Evolutionary conservation across 2,113 vertebrate species (phyloP), one percentile per base, ranked within the genome.

Genomic region (Rostratula benghalensis): DNA sequence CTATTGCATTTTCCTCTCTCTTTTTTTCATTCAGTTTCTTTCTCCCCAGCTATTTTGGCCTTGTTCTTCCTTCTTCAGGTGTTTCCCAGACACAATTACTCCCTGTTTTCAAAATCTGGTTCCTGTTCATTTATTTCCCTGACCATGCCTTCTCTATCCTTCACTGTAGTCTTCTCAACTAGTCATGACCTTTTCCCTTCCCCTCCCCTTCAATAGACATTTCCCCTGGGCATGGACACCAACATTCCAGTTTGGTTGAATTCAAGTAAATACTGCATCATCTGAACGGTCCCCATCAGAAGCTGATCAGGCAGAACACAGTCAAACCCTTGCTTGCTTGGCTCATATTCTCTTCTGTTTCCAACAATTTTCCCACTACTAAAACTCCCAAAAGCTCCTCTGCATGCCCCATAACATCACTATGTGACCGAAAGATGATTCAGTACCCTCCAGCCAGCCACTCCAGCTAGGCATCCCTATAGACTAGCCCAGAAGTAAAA

Each of bases 61-160:
- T 45, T 71, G 20, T 43, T 86, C 79, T 95, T 23, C 61, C 23
- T 92, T 93, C 85, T 96, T 93, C 33, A 90, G 85, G 89, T 95
- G 77, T 61, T 87, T 92, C 81, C 60, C 67, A 67, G 60, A 71
- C 68, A 80, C 39, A 73, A 74, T 94, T 94, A 87, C 63, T 95
- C 46, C 31, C 45, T 31, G 54, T 53, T 94, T 95, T 87, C 73
- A 68, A 95, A 90, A 87, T 27, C 57, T 68, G 33, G 63, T 56
- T 96, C 86, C 76, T 87, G 48, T 82, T 86, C 4, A 73, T 83
- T 90, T 93, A 67, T 89, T 89, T 80, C 15, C 10, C 51, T 51
- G 23, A 46, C 20, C 14, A 10, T 24, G 33, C 48, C 41, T 95
- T 87, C 69, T 57, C 65, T 16, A 51, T 33, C 35, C 68, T 83